A percentile compares a stretch with the other conserved stretches of the same genome.
These are phyloP conservation scores for Rhysida immarginata DNA, from an alignment of 1,140 invertebrate genomes.

Conservation along the genomic window DNA sequence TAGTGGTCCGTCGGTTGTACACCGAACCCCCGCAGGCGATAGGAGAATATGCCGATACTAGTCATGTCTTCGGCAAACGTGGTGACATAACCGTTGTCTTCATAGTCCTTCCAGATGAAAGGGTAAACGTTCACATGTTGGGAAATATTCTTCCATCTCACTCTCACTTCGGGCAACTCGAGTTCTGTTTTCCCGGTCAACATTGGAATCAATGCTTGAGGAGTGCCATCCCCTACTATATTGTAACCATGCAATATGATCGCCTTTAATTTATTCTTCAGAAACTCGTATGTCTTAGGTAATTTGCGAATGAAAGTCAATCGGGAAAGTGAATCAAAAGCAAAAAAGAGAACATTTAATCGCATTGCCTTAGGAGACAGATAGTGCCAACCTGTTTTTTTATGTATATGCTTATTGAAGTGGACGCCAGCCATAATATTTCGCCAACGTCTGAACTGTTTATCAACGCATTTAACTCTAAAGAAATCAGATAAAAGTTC, in stretches of 20 bases:
- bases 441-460: neutral
- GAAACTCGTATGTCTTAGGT: constrained; percentile 59
- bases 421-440: neutral
- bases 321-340: constrained; percentile 76
- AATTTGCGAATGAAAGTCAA: constrained; percentile 73
- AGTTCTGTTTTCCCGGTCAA: constrained; percentile 77
- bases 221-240: constrained; percentile 78
- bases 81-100: no score
- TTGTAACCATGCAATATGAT: constrained; percentile 52
- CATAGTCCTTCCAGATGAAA: constrained; percentile 60
- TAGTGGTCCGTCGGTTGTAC: no score
- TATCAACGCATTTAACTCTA: neutral
- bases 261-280: constrained; percentile 48
- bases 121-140: constrained; percentile 60
- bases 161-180: constrained; percentile 68
- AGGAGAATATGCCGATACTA: no score
- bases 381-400: neutral
- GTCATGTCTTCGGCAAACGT: no score
- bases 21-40: no score
- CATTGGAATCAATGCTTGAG: constrained; percentile 79
- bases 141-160: constrained; percentile 47
- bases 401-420: neutral
- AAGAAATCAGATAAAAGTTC: neutral
- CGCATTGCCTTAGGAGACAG: constrained; percentile 20
- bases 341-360: constrained; percentile 71